A percentile compares a stretch with the other conserved stretches of the same genome.
These are phyloP conservation scores for Corapipo altera DNA, from an alignment of 2,113 vertebrate species.

Conservation along the genomic window DNA sequence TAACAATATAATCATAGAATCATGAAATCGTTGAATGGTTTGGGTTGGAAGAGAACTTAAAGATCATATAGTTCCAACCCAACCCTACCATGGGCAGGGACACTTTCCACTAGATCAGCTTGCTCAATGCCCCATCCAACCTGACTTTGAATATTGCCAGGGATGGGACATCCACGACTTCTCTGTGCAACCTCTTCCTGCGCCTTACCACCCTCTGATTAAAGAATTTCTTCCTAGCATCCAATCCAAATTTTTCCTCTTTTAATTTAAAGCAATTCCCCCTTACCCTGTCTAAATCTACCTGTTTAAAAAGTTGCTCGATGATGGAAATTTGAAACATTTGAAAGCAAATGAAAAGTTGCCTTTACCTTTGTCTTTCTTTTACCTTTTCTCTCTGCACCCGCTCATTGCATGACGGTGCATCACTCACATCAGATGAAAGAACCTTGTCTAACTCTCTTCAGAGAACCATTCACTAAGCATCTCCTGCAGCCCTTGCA, in stretches of 20 bases:
- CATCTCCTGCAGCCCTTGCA: background rate
- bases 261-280: background rate
- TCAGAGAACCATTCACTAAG: background rate
- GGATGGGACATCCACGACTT: background rate
- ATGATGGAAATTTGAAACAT: background rate
- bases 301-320: background rate
- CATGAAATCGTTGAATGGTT: background rate
- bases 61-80: background rate
- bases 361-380: background rate
- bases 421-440: too few species aligned
- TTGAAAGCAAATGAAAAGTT: background rate
- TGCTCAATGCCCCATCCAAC: background rate
- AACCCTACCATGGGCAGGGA: background rate
- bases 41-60: background rate
- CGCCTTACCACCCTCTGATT: background rate
- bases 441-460: background rate
- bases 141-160: background rate
- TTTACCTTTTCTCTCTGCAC: background rate
- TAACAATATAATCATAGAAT: background rate
- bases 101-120: background rate
- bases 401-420: accelerated
- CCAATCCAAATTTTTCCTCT: background rate
- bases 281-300: background rate
- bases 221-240: background rate
- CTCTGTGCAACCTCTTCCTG: background rate